Conservation (phyloP, 2,113 vertebrate genomes). For the Corapipo altera region DNA sequence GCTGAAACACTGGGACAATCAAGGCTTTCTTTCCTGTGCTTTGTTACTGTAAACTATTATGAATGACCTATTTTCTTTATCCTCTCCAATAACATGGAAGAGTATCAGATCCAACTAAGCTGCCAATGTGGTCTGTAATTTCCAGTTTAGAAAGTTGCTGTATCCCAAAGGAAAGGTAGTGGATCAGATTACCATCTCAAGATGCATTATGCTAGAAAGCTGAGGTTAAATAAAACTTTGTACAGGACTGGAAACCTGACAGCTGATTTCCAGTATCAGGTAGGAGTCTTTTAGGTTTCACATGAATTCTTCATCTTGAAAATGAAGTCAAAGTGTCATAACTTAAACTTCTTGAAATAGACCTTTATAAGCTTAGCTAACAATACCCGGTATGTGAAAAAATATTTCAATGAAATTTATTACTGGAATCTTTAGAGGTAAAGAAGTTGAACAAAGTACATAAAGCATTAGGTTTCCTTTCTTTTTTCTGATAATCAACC, state of each 20-base stretch:
- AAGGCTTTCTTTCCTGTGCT: not conserved
- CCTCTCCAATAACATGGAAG: not conserved
- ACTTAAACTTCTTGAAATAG: not conserved
- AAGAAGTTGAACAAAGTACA: not conserved
- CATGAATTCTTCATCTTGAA: not conserved
- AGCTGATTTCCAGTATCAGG: not conserved
- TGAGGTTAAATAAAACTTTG: not conserved
- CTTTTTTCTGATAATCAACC: not conserved
- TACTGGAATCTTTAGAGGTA: not conserved
- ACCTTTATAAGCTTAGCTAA: not conserved
- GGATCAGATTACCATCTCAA: slow-evolving; percentile 23
- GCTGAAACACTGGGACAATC: not conserved
- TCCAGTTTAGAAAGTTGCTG: slow-evolving; percentile 12
- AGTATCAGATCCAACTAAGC: slow-evolving; percentile 41
- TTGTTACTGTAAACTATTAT: slow-evolving; percentile 15
- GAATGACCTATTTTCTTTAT: slow-evolving; percentile 53
- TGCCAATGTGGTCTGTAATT: not conserved
- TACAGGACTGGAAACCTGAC: not conserved
- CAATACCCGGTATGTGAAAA: not conserved
- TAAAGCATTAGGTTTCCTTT: not conserved
- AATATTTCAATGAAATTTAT: not conserved
- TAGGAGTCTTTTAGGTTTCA: not conserved
- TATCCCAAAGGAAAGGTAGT: not conserved
- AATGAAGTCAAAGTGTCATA: not conserved
- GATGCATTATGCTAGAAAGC: not conserved